Base-by-base conservation (phyloP, 2,113 vertebrate genomes). In the Pomatostomus ruficeps region DNA sequence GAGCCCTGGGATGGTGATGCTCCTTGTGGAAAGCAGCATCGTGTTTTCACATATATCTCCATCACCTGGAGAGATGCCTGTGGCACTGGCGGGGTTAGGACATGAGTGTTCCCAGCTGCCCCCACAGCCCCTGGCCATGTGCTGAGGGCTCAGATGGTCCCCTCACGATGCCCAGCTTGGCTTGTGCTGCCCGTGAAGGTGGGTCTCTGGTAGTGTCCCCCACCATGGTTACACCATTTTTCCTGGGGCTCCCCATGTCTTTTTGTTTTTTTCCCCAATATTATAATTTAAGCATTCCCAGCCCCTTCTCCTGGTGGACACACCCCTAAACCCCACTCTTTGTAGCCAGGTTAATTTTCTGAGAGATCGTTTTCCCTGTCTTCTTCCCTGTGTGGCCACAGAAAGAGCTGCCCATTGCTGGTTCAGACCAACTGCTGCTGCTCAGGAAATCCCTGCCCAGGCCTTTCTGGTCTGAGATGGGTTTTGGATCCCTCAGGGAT, bases 71-170 rank as follows among this genome's bases (percentile, higher is more conserved):
- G 18, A 45, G 77, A 51, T 68, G 74, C 36, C 31, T 65, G 70
- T 2, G 1, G 20, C 0, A 0, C 35, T 36, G 55, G 14, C 55
- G 29, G 19, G 26, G 11, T 22, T 51, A 40, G 68, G 65, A 28
- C 2, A 2, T 8, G 70, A 81, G 40, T 24, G 48, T 43, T 91
- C 55, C 51, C 68, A 81, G 68, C 24, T 91, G 79, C 23, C 49
- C 52, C 4, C 4, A 14, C 49, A 80, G 36, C 20, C 71, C 59
- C 62, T 36, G 38, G 45, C 24, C 1, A 0, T 49, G 49, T 75
- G 36, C 42, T 77, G 16, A 22, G 54, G 43, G 15, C 42, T 86
- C 36, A 12, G 35, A 5, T n/a, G 20, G 29, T 48, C 7, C 17
- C 48, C 55, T 20, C 12, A 35, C 10, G 14, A 54, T 72, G 57